Evolutionary conservation across 2,888 invertebrate genomes (phyloP).

Genomic region (Nysson spinosus): DNA sequence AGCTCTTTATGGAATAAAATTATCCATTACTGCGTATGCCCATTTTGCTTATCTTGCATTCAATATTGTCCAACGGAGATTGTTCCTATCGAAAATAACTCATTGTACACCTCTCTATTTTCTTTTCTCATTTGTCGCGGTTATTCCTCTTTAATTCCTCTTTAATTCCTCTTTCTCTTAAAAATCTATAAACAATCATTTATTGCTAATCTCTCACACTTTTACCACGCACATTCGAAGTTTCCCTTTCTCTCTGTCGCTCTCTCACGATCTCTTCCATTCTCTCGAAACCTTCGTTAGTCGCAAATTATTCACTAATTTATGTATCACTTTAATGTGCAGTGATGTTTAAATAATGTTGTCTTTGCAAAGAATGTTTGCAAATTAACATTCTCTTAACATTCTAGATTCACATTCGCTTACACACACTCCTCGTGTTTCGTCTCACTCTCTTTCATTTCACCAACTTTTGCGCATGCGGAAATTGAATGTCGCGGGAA

Average conservation of each 20-base stretch:
- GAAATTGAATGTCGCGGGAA: neutral
- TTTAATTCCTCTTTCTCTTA: constrained; percentile 9
- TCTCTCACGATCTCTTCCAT: no score
- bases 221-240: no score
- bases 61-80: constrained; percentile 45
- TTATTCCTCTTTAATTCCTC: constrained; percentile 6
- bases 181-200: constrained; percentile 40
- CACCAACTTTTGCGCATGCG: neutral
- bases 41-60: constrained; percentile 13
- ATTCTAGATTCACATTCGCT: no score
- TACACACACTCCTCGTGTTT: neutral
- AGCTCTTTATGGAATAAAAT: constrained; percentile 2
- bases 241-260: no score
- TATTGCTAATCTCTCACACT: constrained; percentile 38
- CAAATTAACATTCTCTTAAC: neutral
- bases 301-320: no score
- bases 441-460: neutral
- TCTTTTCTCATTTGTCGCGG: constrained; percentile 19
- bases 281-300: no score
- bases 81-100: constrained; percentile 46
- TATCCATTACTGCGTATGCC: constrained; percentile 5
- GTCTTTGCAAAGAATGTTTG: neutral
- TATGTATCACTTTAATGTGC: constrained; percentile 19
- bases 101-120: constrained; percentile 31
- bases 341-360: constrained; percentile 7